A percentile compares a stretch with the other conserved stretches of the same genome.
Conservation (phyloP, 2,797 vertebrate species). For the Hephaestus fuliginosus region DNA sequence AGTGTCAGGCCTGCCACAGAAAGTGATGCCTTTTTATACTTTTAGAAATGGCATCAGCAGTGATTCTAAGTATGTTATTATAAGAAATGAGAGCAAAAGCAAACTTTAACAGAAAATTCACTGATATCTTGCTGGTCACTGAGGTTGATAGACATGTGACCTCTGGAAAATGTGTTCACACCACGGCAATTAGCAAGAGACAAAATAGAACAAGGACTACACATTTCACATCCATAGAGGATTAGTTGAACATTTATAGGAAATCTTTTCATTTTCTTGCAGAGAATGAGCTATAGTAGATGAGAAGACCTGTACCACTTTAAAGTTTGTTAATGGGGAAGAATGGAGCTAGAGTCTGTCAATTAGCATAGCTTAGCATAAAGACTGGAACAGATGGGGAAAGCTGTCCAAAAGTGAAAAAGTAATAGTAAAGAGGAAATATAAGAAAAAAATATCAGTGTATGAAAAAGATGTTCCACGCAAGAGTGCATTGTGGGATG, state of each 20-base stretch:
- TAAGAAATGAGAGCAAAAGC: neutral
- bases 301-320: too few species aligned
- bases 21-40: neutral
- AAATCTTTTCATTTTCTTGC: too few species aligned
- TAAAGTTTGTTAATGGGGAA: too few species aligned
- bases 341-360: too few species aligned
- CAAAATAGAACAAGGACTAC: too few species aligned
- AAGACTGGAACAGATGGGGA: neutral
- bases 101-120: neutral
- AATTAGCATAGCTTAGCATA: too few species aligned
- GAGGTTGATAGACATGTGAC: neutral
- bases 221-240: too few species aligned
- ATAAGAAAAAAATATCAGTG: neutral
- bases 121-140: too few species aligned
- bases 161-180: neutral
- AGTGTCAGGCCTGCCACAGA: neutral
- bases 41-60: neutral
- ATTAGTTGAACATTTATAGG: too few species aligned
- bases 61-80: neutral
- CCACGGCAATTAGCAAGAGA: neutral
- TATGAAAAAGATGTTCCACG: neutral
- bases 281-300: too few species aligned
- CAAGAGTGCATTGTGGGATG: slow-evolving; percentile 8
- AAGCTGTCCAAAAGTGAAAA: too few species aligned
- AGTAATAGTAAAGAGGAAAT: too few species aligned